Evolutionary conservation across 2,888 invertebrate species (phyloP), one percentile per base, ranked within the genome.

Genomic region (Acronicta psi): DNA sequence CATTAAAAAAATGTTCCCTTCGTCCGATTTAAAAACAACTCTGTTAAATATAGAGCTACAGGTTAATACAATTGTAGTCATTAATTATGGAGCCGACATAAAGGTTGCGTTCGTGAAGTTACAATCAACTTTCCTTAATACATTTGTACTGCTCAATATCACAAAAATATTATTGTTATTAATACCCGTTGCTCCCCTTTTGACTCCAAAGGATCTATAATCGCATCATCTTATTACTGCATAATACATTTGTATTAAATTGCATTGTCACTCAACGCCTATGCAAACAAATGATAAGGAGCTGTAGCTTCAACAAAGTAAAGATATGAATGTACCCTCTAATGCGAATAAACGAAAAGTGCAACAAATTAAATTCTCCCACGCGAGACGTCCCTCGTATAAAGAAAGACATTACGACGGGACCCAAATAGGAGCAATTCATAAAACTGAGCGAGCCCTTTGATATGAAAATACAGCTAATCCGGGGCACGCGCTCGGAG

Each of bases 381-480:
- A 93, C 93, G 91, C 90, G 84, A 82, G 83, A 80, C 77, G 83
- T 86, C 85, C 87, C 85, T 82, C 80, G 81, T 80, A 89, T 84
- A 89, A 89, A 91, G 88, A 85, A 86, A 91, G 91, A 91, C 90
- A 87, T 91, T 86, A 88, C 82, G 83, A 74, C 80, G 80, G 73
- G 69, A 77, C 86, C 85, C 83, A 83, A 91, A 91, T 87, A 85
- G 85, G 84, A 90, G 88, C 89, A 90, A 92, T 91, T 92, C 89
- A 92, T 92, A 92, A 91, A 89, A 89, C 84, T 87, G 86, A 89
- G 89, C 87, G 81, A 82, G 81, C 82, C 87, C 88, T 93, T 93
- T 93, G 89, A 93, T 93, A 93, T 93, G 92, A 94, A 93, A 94
- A 93, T 93, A 85, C 84, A 81, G 76, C 82, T 92, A 93, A 94